These are phyloP conservation scores for Bradypodion pumilum DNA, from an alignment of 2,797 vertebrate species.

Conservation along the genomic window DNA sequence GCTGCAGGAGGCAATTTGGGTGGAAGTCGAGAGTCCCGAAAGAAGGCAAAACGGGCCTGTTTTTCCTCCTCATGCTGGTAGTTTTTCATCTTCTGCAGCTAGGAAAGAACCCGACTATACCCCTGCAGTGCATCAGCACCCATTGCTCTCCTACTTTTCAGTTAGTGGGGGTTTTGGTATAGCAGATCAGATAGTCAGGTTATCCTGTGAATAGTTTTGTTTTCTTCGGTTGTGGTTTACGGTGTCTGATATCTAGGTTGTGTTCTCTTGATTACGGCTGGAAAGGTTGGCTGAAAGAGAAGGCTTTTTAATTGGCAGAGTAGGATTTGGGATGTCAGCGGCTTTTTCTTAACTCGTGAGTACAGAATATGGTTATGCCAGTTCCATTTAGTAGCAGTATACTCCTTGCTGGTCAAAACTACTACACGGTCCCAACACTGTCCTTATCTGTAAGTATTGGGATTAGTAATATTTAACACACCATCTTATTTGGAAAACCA, in stretches of 20 bases:
- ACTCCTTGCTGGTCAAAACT: background rate
- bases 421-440: background rate
- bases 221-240: background rate
- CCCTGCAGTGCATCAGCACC: background rate
- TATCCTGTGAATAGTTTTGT: background rate
- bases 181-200: background rate
- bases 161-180: background rate
- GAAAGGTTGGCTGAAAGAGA: background rate
- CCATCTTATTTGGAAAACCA: no score
- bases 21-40: background rate
- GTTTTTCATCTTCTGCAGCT: background rate
- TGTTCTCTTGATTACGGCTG: background rate
- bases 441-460: background rate
- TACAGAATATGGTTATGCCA: background rate
- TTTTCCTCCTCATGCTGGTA: background rate
- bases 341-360: background rate
- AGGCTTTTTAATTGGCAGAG: background rate
- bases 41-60: background rate
- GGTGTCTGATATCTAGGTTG: background rate
- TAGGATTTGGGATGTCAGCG: background rate
- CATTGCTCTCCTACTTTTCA: background rate
- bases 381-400: background rate
- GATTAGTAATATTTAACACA: background rate
- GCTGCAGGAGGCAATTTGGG: background rate
- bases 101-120: background rate